A percentile compares a stretch with the other conserved stretches of the same genome.
These are phyloP conservation scores for Ischnus inquisitorius DNA, from an alignment of 2,888 invertebrate genomes.

Conservation along the genomic window DNA sequence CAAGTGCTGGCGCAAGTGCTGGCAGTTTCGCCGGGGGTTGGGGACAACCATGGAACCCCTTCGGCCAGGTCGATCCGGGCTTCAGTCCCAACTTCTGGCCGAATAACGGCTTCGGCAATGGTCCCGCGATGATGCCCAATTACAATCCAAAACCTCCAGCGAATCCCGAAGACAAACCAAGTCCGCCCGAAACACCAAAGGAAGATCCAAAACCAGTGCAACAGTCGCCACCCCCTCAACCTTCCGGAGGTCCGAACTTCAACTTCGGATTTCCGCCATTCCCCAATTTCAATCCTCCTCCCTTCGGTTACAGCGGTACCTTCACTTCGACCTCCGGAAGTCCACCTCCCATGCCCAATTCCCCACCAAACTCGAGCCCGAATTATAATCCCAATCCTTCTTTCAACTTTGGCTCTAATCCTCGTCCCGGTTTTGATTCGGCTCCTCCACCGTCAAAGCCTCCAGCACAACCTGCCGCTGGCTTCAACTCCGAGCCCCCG, in stretches of 20 bases:
- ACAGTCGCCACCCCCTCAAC: background rate
- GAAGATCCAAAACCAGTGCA: conserved; percentile 6
- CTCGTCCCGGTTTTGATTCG: conserved; percentile 31
- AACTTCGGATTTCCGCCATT: background rate
- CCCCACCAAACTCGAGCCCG: conserved; percentile 32
- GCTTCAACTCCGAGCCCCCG: conserved; percentile 25
- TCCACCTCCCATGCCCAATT: conserved; percentile 16
- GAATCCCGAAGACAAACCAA: conserved; percentile 7
- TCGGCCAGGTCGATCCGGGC: conserved; percentile 54
- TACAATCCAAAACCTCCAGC: conserved; percentile 32
- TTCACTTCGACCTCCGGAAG: conserved; percentile 6
- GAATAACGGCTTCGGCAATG: conserved; percentile 25
- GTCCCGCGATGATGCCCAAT: conserved; percentile 54
- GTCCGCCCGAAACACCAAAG: background rate
- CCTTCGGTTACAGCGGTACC: conserved; percentile 1
- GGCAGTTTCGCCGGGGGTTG: conserved; percentile 44
- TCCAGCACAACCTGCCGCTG: background rate
- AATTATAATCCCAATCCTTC: conserved; percentile 33
- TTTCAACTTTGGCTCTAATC: conserved; percentile 21
- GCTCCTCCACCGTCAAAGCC: background rate
- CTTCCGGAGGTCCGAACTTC: conserved; percentile 5
- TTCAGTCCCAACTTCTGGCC: conserved; percentile 57
- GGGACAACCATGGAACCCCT: conserved; percentile 53
- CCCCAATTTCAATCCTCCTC: conserved; percentile 18
- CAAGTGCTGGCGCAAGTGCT: conserved; percentile 31